Conservation (phyloP, 2,888 invertebrate genomes). For the Luperina nickerlii region DNA sequence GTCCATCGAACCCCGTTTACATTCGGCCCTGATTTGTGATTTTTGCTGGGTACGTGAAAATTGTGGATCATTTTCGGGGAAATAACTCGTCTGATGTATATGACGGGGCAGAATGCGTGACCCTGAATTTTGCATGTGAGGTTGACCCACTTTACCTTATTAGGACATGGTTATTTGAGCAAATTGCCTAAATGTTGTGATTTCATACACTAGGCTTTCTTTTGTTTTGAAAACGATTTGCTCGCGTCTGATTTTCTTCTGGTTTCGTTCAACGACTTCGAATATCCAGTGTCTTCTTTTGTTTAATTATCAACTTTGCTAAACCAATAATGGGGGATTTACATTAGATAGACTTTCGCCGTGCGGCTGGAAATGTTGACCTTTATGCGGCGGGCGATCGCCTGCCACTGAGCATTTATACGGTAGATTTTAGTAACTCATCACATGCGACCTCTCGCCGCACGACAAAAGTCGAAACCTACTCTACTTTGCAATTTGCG, state of each 20-base stretch:
- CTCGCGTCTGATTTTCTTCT: not conserved
- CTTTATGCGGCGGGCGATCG: too few relatives aligned
- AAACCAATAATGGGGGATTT: not conserved
- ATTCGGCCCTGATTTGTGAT: slow-evolving; percentile 65
- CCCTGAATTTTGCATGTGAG: slow-evolving; percentile 33
- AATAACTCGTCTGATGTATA: slow-evolving; percentile 47
- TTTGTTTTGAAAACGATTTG: not conserved
- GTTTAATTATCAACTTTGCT: not conserved
- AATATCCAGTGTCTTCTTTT: not conserved
- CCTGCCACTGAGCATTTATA: too few relatives aligned
- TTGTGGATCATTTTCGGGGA: slow-evolving; percentile 49
- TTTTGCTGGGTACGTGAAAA: slow-evolving; percentile 55
- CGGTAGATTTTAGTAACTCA: too few relatives aligned
- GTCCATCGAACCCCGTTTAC: slow-evolving; percentile 66
- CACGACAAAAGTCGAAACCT: too few relatives aligned
- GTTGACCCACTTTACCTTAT: slow-evolving; percentile 36
- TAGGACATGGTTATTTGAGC: slow-evolving; percentile 31
- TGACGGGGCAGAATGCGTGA: slow-evolving; percentile 43
- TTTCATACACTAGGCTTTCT: not conserved
- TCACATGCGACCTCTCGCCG: too few relatives aligned
- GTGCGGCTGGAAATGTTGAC: too few relatives aligned
- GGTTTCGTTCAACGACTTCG: not conserved
- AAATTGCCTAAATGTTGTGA: slow-evolving; percentile 11
- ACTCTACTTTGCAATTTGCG: too few relatives aligned
- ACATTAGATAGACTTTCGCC: too few relatives aligned